Percentiles rank a stretch among this genome's conserved stretches.
Conservation (phyloP, 2,888 invertebrate species). For the Lordiphosa andalusiaca region DNA sequence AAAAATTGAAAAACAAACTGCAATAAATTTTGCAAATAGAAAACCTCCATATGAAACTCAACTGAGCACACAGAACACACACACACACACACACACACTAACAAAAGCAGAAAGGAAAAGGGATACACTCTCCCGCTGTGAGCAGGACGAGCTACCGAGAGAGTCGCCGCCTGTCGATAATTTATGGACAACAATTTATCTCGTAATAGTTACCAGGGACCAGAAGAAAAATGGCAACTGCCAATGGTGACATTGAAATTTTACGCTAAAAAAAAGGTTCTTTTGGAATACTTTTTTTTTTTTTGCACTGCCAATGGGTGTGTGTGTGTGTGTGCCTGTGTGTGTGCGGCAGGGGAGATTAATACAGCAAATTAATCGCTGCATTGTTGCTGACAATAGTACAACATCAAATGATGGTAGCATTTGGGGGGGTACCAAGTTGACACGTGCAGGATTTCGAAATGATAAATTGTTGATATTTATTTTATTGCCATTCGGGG, state of each 20-base stretch:
- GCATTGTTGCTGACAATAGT: slow-evolving; percentile 41
- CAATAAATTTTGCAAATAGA: slow-evolving; percentile 58
- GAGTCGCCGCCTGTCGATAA: slow-evolving; percentile 69
- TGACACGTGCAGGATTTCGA: slow-evolving; percentile 63
- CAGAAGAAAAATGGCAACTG: slow-evolving; percentile 20
- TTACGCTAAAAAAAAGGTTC: slow-evolving; percentile 58
- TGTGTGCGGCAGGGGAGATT: slow-evolving; percentile 38
- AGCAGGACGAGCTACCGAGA: slow-evolving; percentile 31
- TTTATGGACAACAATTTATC: slow-evolving; percentile 78
- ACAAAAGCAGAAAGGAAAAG: slow-evolving; percentile 13
- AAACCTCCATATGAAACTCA: slow-evolving; percentile 31
- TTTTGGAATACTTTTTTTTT: slow-evolving; percentile 32
- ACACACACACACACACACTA: no score
- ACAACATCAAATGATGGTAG: slow-evolving; percentile 26
- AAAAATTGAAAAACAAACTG: slow-evolving; percentile 72
- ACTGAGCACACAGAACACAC: slow-evolving; percentile 36
- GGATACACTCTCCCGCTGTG: slow-evolving; percentile 33
- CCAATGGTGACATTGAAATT: slow-evolving; percentile 76
- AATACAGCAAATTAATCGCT: slow-evolving; percentile 69
- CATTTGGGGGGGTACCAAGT: slow-evolving; percentile 24
- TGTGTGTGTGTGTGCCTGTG: slow-evolving; percentile 6
- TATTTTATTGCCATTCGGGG: slow-evolving; percentile 58
- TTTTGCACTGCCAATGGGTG: slow-evolving; percentile 19
- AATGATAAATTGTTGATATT: slow-evolving; percentile 61
- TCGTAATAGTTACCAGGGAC: slow-evolving; percentile 57